Conservation (phyloP, 2,797 vertebrate genomes). For the Sebastiscus albofasciatus region DNA sequence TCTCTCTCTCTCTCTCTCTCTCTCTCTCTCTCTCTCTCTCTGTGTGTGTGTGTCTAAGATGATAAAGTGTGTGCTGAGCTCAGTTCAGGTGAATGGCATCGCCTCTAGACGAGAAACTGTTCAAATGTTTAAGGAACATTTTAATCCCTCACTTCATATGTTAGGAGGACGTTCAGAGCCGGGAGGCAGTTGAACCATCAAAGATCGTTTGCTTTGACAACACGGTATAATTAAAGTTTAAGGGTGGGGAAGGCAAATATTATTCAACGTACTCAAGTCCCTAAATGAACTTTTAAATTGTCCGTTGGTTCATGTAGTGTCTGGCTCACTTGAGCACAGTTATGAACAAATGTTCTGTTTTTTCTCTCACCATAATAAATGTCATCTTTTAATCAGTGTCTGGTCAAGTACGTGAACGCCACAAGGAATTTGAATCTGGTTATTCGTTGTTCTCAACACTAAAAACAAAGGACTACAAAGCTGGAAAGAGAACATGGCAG, state of each 20-base stretch:
- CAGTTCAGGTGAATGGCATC: neutral
- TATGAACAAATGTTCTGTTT: neutral
- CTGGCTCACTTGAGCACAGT: neutral
- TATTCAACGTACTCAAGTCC: neutral
- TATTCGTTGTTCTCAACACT: too few species aligned
- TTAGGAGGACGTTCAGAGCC: neutral
- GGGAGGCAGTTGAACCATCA: neutral
- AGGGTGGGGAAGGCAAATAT: too few species aligned
- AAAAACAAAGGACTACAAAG: too few species aligned
- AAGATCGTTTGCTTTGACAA: neutral
- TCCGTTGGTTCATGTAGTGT: neutral
- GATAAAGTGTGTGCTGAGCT: neutral
- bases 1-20: too few species aligned
- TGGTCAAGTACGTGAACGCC: too few species aligned
- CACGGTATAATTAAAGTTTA: neutral
- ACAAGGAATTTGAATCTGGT: too few species aligned
- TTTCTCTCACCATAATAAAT: too few species aligned
- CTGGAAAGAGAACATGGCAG: too few species aligned
- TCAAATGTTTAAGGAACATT: neutral
- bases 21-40: too few species aligned
- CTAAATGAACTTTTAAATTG: neutral
- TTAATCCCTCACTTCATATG: neutral
- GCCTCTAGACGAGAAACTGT: neutral
- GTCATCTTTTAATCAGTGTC: too few species aligned
- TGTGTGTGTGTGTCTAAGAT: neutral